Base-by-base conservation (phyloP, 2,797 vertebrate species). In the Channa striata region DNA sequence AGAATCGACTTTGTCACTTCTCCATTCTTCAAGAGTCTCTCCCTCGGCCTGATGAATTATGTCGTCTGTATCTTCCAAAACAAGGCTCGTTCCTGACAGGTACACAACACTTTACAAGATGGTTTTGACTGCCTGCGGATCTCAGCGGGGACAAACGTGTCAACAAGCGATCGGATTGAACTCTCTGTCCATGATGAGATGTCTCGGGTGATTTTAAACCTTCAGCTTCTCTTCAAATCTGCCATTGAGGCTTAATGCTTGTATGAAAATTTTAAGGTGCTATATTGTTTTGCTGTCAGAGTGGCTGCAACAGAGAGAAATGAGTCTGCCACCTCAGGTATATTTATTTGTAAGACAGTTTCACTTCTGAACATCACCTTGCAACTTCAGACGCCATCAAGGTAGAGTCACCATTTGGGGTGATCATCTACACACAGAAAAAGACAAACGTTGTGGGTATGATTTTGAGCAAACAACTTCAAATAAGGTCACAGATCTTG, bases 1-100 rank as follows among this genome's bases (percentile, higher is more conserved):
- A 93, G 93, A 89, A 93, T 91, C 86, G 73, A 89, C 88, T 91
- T 94, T 94, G 93, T 93, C 94, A 94, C 91, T 89, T 91, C 91
- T 94, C 92, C 93, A 94, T 94, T 95, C 91, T 93, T 94, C 93
- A 93, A 88, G 89, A 84, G 82, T 61, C 68, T 85, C 78, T 77
- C 83, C 74, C 81, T 83, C 69, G 72, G 87, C 86, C 92, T 94
- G 94, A 95, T 91, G 92, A 93, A 93, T 93, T 87, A 91, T 83
- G 84, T 86, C 70, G 85, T 88, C 78, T 85, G 90, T 94, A 93
- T 93, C 91, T 93, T 92, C 89, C 86, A 81, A 91, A 93, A 94
- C 93, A 93, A 88, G 85, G 75, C 91, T 92, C 90, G 75, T 78
- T 74, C 74, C 80, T 95, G 93, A 94, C 94, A 94, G 93, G 90